Evolutionary conservation across 2,888 invertebrate genomes (phyloP).

Genomic region (Meandrusa payeni): DNA sequence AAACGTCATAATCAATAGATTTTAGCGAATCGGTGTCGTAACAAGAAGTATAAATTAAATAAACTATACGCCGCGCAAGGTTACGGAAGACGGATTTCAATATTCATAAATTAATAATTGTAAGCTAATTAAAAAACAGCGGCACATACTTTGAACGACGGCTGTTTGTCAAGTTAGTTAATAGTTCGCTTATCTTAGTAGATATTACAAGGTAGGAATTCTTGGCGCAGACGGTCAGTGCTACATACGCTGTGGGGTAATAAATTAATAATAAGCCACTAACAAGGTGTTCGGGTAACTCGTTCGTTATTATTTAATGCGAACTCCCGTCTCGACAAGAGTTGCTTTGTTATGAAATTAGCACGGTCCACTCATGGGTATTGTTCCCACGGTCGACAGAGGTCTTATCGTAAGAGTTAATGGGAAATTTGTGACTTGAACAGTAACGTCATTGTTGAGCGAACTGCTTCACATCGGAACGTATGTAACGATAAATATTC

Average conservation of each 20-base stretch:
- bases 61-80: too few species aligned
- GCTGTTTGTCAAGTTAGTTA: slow-evolving; percentile 3
- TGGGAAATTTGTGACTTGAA: slow-evolving; percentile 16
- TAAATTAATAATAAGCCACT: slow-evolving; percentile 58
- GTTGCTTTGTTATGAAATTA: slow-evolving; percentile 62
- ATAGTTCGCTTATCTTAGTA: slow-evolving; percentile 10
- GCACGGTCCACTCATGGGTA: slow-evolving; percentile 38
- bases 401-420: slow-evolving; percentile 22
- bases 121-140: slow-evolving; percentile 4
- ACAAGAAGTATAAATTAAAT: too few species aligned
- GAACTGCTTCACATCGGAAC: too few species aligned
- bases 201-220: slow-evolving; percentile 21
- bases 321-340: slow-evolving; percentile 40
- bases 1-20: too few species aligned
- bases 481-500: too few species aligned
- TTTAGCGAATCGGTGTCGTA: too few species aligned
- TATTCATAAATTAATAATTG: slow-evolving; percentile 5
- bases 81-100: too few species aligned
- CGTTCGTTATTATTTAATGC: slow-evolving; percentile 48
- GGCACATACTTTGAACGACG: slow-evolving; percentile 10
- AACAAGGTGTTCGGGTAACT: slow-evolving; percentile 59
- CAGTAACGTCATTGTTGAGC: slow-evolving; percentile 5
- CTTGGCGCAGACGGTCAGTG: slow-evolving; percentile 3
- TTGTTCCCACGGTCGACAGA: slow-evolving; percentile 40
- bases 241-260: slow-evolving; percentile 30